These are phyloP conservation scores for Rhea americana DNA, from an alignment of 2,113 vertebrate species.

Conservation along the genomic window DNA sequence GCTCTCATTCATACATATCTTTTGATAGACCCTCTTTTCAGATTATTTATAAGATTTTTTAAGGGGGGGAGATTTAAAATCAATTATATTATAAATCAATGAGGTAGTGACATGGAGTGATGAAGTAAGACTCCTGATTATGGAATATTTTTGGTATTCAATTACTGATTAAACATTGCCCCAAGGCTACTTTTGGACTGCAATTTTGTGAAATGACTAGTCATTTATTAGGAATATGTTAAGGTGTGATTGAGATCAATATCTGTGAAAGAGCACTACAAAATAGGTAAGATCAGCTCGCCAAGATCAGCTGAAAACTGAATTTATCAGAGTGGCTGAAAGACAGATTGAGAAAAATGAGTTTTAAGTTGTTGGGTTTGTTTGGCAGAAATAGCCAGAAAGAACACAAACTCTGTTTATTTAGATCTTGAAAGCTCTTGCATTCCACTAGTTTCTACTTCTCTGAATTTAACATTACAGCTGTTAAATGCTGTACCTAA, in stretches of 20 bases:
- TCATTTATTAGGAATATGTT: background rate
- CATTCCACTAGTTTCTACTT: background rate
- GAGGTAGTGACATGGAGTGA: background rate
- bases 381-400: background rate
- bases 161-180: background rate
- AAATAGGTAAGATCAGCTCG: background rate
- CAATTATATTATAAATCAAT: background rate
- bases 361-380: accelerated
- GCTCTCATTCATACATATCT: accelerated
- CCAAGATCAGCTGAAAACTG: background rate
- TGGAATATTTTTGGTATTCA: background rate
- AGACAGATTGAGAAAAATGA: background rate
- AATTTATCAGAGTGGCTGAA: background rate
- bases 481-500: background rate
- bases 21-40: background rate
- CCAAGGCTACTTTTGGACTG: background rate
- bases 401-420: background rate
- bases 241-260: background rate
- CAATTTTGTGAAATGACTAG: background rate
- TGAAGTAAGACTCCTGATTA: background rate
- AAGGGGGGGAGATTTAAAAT: background rate
- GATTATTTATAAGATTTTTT: background rate
- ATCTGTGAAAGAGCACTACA: background rate
- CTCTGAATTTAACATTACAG: background rate
- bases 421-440: background rate